Percentiles rank a stretch among this genome's conserved stretches.
Conservation (phyloP, 2,797 vertebrate genomes). For the Brachymystax lenok region DNA sequence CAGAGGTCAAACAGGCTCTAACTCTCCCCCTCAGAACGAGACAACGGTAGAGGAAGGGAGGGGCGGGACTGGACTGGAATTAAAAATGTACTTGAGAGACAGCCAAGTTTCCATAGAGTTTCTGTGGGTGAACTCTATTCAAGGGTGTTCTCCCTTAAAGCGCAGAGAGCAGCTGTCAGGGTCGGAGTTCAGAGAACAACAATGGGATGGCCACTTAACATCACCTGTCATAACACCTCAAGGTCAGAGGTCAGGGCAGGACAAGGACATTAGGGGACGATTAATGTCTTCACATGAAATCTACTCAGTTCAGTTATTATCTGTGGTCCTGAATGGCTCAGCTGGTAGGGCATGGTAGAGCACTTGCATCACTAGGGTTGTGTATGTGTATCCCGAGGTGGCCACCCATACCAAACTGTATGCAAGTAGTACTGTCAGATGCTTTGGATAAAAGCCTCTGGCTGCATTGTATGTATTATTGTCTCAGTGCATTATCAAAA, state of each 20-base stretch:
- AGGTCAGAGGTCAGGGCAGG: not conserved
- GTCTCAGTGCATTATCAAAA: too few relatives aligned
- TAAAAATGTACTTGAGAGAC: slow-evolving; percentile 43
- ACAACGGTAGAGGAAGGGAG: slow-evolving; percentile 33
- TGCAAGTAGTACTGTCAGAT: too few relatives aligned
- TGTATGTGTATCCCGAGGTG: too few relatives aligned
- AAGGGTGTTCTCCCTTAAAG: slow-evolving; percentile 36
- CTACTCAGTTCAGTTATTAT: too few relatives aligned
- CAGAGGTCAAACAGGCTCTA: slow-evolving; percentile 32
- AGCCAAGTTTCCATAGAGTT: slow-evolving; percentile 47
- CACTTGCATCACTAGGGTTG: too few relatives aligned
- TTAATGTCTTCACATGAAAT: not conserved
- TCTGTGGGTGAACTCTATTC: slow-evolving; percentile 30
- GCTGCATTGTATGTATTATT: too few relatives aligned
- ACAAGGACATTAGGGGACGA: not conserved
- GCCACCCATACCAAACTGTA: too few relatives aligned
- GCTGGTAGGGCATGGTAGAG: too few relatives aligned
- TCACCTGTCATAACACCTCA: slow-evolving; percentile 28
- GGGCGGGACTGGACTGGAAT: slow-evolving; percentile 30
- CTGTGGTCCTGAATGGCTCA: too few relatives aligned
- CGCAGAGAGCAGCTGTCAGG: slow-evolving; percentile 32
- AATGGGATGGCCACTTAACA: slow-evolving; percentile 1
- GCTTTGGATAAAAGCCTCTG: too few relatives aligned
- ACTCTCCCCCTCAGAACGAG: slow-evolving; percentile 3
- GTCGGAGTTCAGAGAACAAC: not conserved